Base-by-base conservation (phyloP, 2,888 invertebrate genomes). In the Temnothorax unifasciatus region DNA sequence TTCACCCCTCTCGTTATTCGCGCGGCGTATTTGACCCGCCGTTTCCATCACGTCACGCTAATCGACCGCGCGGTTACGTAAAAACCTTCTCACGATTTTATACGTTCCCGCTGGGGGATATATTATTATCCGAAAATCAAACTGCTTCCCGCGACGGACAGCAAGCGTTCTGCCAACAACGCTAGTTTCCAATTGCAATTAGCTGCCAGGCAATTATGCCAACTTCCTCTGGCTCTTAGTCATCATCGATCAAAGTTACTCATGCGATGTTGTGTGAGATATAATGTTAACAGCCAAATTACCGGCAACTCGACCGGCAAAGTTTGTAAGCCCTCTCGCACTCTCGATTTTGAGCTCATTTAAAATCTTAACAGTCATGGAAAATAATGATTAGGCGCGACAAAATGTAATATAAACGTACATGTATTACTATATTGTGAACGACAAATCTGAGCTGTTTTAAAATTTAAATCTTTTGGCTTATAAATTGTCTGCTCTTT, bases 21-120 rank as follows among this genome's bases (percentile, higher is more conserved):
- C 29, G 11, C 29, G n/a, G 44, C 77, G 68, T 77, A 68, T 57
- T 77, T 57, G 66, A 77, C 66, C 77, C 41, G 77, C 25, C 77
- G 66, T 66, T 66, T 64, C 52, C 52, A 52, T 52, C 77, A 41
- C 74, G 74, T 44, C 59, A 75, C 74, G 47, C 61, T 57, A 77
- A 77, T 77, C 52, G 66, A 54, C 41, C 44, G 66, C 29, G 25
- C 66, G 21, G 44, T 68, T 77, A 77, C 68, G 66, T 44, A 77
- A 68, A 77, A 77, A 68, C n/a, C 68, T 44, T 54, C 54, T 9
- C 57, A 77, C 54, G 77, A 57, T 57, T 77, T 68, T 44, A 68
- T 66, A 50, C 29, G n/a, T 47, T 75, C 68, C 41, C 44, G 18
- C n/a, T n/a, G 44, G 3, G 44, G 3, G n/a, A n/a, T 68, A 44